phyloP scores from a whole-genome alignment of 2,797 vertebrate genomes.

The Platalea minor region DNA sequence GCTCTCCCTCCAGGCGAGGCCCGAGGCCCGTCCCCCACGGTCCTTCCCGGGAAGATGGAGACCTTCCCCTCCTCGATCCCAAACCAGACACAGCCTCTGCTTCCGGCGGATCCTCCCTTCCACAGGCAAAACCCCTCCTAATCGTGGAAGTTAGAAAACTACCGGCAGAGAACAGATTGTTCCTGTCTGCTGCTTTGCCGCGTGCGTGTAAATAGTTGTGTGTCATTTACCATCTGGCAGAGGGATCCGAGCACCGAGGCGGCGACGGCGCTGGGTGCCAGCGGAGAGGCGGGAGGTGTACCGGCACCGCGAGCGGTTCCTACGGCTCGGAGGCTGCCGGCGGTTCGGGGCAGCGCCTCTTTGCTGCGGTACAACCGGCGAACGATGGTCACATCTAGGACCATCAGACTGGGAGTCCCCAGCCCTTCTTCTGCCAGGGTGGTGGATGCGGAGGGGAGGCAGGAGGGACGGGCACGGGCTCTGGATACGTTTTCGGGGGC shows the following conservation, averaged over 20 bases:
- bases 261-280: not conserved
- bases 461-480: rapidly evolving
- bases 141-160: not conserved
- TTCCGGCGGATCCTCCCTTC: not conserved
- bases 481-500: not conserved
- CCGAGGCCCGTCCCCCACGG: too few relatives aligned
- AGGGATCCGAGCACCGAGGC: not conserved
- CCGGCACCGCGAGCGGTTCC: rapidly evolving
- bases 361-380: rapidly evolving
- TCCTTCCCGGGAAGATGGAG: not conserved
- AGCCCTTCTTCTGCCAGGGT: too few relatives aligned
- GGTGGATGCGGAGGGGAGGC: not conserved
- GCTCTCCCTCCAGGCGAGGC: not conserved
- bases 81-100: not conserved
- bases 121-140: not conserved
- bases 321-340: not conserved
- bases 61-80: not conserved
- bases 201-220: not conserved
- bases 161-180: not conserved
- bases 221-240: not conserved
- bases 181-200: not conserved
- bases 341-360: not conserved
- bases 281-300: not conserved
- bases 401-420: not conserved
- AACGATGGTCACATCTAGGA: not conserved